Percentiles rank a stretch among this genome's conserved stretches.
These are phyloP conservation scores for Leptopilina boulardi DNA, from an alignment of 1,140 invertebrate species.

Conservation along the genomic window DNA sequence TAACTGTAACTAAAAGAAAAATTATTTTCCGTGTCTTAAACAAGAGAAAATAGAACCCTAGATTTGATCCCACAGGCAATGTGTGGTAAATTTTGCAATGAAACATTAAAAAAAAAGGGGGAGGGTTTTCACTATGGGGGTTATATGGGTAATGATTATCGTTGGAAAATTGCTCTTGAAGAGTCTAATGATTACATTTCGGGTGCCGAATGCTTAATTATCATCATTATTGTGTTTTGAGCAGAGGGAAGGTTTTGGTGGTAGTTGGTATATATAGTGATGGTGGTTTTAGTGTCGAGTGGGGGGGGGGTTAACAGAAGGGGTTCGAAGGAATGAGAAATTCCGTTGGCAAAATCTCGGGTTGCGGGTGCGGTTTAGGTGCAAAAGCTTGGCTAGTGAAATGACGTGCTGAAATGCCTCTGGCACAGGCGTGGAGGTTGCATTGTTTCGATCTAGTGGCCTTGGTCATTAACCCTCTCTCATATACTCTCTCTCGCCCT, in stretches of 20 bases:
- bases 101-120: too few species aligned
- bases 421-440: slow-evolving; percentile 31
- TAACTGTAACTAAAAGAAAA: too few species aligned
- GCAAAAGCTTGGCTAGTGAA: slow-evolving; percentile 49
- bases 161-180: not conserved
- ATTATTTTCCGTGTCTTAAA: too few species aligned
- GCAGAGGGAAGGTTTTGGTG: slow-evolving; percentile 27
- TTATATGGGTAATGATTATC: not conserved
- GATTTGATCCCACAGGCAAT: too few species aligned
- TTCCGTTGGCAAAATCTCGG: slow-evolving; percentile 47
- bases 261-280: too few species aligned
- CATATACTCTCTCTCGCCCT: slow-evolving; percentile 9
- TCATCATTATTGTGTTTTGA: slow-evolving; percentile 38
- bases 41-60: too few species aligned
- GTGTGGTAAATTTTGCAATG: too few species aligned
- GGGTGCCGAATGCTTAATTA: slow-evolving; percentile 40
- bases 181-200: slow-evolving; percentile 38
- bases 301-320: too few species aligned
- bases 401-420: slow-evolving; percentile 50
- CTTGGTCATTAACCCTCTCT: slow-evolving; percentile 59
- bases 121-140: too few species aligned
- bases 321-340: slow-evolving; percentile 30
- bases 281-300: too few species aligned
- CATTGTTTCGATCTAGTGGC: slow-evolving; percentile 58
- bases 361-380: slow-evolving; percentile 39